Conservation (phyloP, 2,888 invertebrate species). For the Apodemia hepburni region DNA sequence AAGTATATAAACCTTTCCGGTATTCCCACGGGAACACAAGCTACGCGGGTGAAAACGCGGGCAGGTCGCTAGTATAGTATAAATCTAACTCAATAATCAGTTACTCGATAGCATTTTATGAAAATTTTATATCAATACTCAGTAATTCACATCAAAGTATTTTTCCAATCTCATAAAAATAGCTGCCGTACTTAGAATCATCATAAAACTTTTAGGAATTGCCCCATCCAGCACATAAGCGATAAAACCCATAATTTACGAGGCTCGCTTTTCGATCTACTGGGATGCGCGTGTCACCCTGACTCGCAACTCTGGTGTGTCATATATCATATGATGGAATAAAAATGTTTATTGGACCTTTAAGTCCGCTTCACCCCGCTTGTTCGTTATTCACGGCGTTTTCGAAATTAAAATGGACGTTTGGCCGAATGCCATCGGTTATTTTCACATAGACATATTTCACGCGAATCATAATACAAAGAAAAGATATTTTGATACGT, state of each 20-base stretch:
- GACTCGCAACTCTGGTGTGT: slow-evolving; percentile 22
- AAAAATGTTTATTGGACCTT: slow-evolving; percentile 54
- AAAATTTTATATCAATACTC: not conserved
- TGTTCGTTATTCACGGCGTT: slow-evolving; percentile 39
- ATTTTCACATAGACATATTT: not conserved
- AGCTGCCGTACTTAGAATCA: not conserved
- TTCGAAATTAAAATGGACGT: slow-evolving; percentile 65
- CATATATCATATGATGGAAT: slow-evolving; percentile 39
- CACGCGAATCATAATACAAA: not conserved
- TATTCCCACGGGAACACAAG: too few relatives aligned
- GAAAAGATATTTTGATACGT: not conserved
- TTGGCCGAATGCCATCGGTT: slow-evolving; percentile 35
- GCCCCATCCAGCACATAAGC: slow-evolving; percentile 15
- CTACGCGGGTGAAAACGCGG: too few relatives aligned
- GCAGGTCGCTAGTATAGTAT: too few relatives aligned
- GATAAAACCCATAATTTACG: slow-evolving; percentile 19
- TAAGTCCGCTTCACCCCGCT: slow-evolving; percentile 46
- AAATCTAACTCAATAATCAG: too few relatives aligned
- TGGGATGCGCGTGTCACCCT: slow-evolving; percentile 15
- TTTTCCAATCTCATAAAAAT: slow-evolving; percentile 1
- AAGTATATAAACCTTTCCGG: too few relatives aligned
- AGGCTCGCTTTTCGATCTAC: not conserved
- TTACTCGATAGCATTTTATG: not conserved
- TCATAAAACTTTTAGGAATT: not conserved
- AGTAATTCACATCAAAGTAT: not conserved